Evolutionary conservation across 2,888 invertebrate species (phyloP).

Genomic region (Exocentrus adspersus): DNA sequence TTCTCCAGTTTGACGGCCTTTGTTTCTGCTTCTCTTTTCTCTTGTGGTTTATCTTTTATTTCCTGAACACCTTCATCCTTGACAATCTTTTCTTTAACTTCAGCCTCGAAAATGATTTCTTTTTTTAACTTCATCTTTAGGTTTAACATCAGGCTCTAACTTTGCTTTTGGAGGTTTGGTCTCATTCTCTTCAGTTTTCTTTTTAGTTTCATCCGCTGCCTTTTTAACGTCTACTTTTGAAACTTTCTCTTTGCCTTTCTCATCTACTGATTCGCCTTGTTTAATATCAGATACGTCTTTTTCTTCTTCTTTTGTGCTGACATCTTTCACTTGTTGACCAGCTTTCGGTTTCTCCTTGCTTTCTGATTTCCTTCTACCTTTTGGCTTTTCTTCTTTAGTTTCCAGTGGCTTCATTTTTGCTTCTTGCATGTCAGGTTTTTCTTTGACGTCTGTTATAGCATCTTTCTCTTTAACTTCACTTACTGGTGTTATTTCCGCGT

Average conservation of each 20-base stretch:
- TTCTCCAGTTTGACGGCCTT: neutral
- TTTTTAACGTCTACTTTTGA: slow-evolving; percentile 35
- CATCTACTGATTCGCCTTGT: slow-evolving; percentile 27
- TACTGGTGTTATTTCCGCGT: slow-evolving; percentile 31
- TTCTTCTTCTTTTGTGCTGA: slow-evolving; percentile 35
- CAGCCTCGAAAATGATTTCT: slow-evolving; percentile 21
- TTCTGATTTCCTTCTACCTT: too few species aligned
- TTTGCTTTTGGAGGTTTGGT: slow-evolving; percentile 32
- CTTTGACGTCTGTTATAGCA: slow-evolving; percentile 25
- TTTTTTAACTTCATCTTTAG: slow-evolving; percentile 1
- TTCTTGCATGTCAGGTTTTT: too few species aligned
- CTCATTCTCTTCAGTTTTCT: slow-evolving; percentile 26
- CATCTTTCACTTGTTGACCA: too few species aligned
- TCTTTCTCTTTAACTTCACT: slow-evolving; percentile 37
- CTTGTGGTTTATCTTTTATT: neutral
- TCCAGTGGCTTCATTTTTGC: too few species aligned
- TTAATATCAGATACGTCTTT: slow-evolving; percentile 25
- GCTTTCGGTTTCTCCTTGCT: too few species aligned
- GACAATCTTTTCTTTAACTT: slow-evolving; percentile 15
- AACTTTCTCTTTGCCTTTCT: slow-evolving; percentile 33
- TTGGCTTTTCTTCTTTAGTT: too few species aligned
- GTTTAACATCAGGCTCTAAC: slow-evolving; percentile 20
- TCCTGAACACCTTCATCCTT: neutral
- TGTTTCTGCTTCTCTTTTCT: slow-evolving; percentile 7
- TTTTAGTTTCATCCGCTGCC: slow-evolving; percentile 32